These are phyloP conservation scores for Zaprionus camerounensis DNA, from an alignment of 1,140 invertebrate genomes.

Conservation along the genomic window DNA sequence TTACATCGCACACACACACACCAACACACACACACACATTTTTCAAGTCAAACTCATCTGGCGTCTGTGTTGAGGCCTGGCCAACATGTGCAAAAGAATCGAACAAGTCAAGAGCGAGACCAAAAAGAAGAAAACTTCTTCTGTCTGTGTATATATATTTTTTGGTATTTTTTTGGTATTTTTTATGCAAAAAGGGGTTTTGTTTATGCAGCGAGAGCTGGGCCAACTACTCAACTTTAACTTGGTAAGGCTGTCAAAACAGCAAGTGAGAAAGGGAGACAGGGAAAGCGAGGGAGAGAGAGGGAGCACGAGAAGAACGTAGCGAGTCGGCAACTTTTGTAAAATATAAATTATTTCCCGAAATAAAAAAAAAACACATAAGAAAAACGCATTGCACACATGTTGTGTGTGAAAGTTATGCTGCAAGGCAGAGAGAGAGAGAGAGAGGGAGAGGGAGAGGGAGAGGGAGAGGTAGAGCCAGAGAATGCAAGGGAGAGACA, in stretches of 20 bases:
- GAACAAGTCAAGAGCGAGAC: slow-evolving; percentile 50
- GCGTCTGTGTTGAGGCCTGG: slow-evolving; percentile 66
- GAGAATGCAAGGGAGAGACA: not conserved
- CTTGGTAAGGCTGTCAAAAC: slow-evolving; percentile 73
- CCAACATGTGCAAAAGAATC: slow-evolving; percentile 71
- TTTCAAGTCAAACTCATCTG: slow-evolving; percentile 54
- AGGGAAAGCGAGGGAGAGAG: not conserved
- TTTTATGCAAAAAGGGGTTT: slow-evolving; percentile 32
- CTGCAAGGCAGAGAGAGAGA: not conserved
- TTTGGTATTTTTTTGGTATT: slow-evolving; percentile 3
- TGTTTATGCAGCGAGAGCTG: slow-evolving; percentile 26
- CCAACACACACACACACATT: slow-evolving; percentile 9
- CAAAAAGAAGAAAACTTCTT: slow-evolving; percentile 17
- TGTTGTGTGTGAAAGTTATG: slow-evolving; percentile 46
- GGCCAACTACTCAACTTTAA: slow-evolving; percentile 66
- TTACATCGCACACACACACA: slow-evolving; percentile 54
- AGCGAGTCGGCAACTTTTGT: slow-evolving; percentile 9
- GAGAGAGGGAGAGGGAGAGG: not conserved
- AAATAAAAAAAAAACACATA: slow-evolving; percentile 29
- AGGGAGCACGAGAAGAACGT: slow-evolving; percentile 7
- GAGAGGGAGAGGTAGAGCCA: too few species aligned
- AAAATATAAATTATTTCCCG: slow-evolving; percentile 64
- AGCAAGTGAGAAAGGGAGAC: slow-evolving; percentile 26
- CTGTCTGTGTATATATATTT: slow-evolving; percentile 9
- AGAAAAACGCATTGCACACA: slow-evolving; percentile 42